Conservation (phyloP, 92 coral and sea anemone species). For the Bergia sp. region DNA sequence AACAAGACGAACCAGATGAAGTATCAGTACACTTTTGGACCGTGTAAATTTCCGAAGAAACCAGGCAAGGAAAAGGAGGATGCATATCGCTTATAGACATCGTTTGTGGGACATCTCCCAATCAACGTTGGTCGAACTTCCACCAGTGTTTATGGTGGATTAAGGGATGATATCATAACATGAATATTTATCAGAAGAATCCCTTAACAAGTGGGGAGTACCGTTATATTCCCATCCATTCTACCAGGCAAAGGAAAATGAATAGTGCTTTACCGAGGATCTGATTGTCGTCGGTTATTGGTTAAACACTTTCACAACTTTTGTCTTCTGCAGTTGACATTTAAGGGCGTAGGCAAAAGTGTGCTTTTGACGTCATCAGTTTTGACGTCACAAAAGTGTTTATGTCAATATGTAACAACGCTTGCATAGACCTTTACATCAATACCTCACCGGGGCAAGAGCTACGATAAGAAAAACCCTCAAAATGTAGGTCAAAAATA, state of each 20-base stretch:
- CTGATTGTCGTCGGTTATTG: too few relatives aligned
- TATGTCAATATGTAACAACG: too few relatives aligned
- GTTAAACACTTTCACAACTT: too few relatives aligned
- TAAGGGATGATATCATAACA: neutral
- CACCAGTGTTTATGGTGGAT: neutral
- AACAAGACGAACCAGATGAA: slow-evolving; percentile 55
- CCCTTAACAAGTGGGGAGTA: neutral
- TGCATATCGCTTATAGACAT: neutral
- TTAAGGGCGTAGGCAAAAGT: too few relatives aligned
- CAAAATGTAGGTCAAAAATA: too few relatives aligned
- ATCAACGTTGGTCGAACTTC: neutral
- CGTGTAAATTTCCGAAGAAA: neutral
- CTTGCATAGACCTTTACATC: too few relatives aligned
- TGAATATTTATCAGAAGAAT: neutral
- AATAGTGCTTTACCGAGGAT: neutral
- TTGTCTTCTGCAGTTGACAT: too few relatives aligned
- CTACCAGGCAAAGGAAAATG: too few relatives aligned
- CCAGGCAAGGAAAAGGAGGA: neutral
- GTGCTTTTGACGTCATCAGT: too few relatives aligned
- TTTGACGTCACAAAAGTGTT: too few relatives aligned
- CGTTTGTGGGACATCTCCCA: neutral
- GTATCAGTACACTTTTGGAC: slow-evolving; percentile 58
- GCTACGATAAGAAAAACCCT: too few relatives aligned
- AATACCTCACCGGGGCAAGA: too few relatives aligned
- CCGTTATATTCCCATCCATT: neutral